A percentile compares a stretch with the other conserved stretches of the same genome.
These are phyloP conservation scores for Myotis lucifugus DNA, from an alignment of 2,113 vertebrate genomes.

Conservation along the genomic window DNA sequence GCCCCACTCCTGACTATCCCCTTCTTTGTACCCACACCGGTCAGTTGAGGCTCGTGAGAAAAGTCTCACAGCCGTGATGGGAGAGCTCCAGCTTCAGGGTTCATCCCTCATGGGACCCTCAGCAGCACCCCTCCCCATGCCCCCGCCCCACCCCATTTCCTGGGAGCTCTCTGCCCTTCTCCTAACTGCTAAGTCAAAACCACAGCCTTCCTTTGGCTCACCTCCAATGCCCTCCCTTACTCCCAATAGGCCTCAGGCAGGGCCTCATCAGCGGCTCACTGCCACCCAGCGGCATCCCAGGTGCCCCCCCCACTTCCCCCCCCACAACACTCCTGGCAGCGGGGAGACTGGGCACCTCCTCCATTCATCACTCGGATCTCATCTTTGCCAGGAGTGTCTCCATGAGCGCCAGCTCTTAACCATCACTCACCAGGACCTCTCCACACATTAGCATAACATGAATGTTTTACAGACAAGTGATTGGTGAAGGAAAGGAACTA, in stretches of 20 bases:
- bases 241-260: accelerated
- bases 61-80: accelerated
- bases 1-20: not conserved
- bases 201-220: not conserved
- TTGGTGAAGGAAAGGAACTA: not conserved
- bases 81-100: accelerated
- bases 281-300: not conserved
- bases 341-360: not conserved
- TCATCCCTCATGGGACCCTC: not conserved
- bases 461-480: not conserved
- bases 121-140: not conserved
- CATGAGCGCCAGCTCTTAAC: too few species aligned
- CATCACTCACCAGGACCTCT: not conserved
- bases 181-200: not conserved
- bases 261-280: not conserved
- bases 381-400: not conserved
- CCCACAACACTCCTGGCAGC: not conserved
- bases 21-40: not conserved
- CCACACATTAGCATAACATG: not conserved
- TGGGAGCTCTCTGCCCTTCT: too few species aligned
- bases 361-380: not conserved
- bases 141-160: not conserved
- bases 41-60: not conserved
- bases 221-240: not conserved
- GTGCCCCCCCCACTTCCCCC: accelerated